These are phyloP conservation scores for Lycopodina hypogea DNA, from an alignment of 37 sponge, comb jelly and placozoan genomes.

Conservation along the genomic window DNA sequence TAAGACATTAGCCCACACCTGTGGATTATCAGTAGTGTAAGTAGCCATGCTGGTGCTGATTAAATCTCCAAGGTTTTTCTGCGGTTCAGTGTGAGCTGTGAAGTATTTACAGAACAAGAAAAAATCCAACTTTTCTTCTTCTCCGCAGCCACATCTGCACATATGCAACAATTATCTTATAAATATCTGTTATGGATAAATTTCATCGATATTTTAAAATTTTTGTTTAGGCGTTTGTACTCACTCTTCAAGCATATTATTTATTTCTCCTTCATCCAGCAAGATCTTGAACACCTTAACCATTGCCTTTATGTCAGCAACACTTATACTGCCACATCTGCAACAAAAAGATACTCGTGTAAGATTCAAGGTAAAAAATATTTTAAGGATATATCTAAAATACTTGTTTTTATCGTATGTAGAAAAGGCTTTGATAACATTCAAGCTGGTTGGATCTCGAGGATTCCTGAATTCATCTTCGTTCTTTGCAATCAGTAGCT, in stretches of 20 bases:
- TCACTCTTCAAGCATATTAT: conserved; percentile 51
- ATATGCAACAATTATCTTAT: too few species aligned
- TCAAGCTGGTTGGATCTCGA: conserved; percentile 59
- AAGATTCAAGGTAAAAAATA: neutral
- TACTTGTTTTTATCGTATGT: conserved; percentile 64
- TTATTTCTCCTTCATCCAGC: conserved; percentile 41
- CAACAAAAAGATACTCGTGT: neutral
- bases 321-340: conserved; percentile 49
- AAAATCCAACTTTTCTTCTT: conserved; percentile 57
- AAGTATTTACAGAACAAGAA: conserved; percentile 56
- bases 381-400: neutral
- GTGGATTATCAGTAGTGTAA: neutral
- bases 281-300: conserved; percentile 34
- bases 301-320: conserved; percentile 33
- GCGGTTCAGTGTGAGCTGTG: conserved; percentile 8
- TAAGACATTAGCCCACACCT: neutral
- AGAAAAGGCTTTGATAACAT: conserved; percentile 47
- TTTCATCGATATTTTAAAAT: neutral
- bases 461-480: conserved; percentile 54
- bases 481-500: conserved; percentile 50
- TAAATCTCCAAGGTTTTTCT: conserved; percentile 2
- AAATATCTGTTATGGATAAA: too few species aligned
- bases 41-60: conserved; percentile 15
- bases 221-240: neutral
- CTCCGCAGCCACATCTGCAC: conserved; percentile 41